Percentiles rank a stretch among this genome's conserved stretches.
Evolutionary conservation across 2,888 invertebrate genomes (phyloP).

Genomic region (Tipula unca): DNA sequence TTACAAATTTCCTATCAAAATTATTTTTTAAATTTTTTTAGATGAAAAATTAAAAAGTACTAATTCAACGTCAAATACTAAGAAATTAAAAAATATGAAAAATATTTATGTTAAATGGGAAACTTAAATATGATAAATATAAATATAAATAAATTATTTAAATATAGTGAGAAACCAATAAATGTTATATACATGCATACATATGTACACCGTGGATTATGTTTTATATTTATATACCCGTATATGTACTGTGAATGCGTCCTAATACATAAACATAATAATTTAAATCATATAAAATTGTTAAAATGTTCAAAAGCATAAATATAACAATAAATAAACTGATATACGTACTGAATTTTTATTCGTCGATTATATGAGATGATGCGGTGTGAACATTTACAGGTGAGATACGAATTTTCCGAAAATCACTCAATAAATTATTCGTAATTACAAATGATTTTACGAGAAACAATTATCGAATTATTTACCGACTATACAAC

Average conservation of each 20-base stretch:
- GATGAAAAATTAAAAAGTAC: slow-evolving; percentile 8
- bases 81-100: not conserved
- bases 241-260: not conserved
- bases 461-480: not conserved
- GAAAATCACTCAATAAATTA: not conserved
- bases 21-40: slow-evolving; percentile 26
- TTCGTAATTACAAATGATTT: not conserved
- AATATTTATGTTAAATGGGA: not conserved
- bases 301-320: not conserved
- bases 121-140: not conserved
- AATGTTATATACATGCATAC: not conserved
- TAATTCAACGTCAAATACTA: not conserved
- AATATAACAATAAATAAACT: not conserved
- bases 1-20: not conserved
- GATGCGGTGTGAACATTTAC: not conserved
- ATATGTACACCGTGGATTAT: too few relatives aligned
- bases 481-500: too few relatives aligned
- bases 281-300: not conserved
- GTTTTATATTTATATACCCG: not conserved
- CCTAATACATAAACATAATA: not conserved
- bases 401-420: not conserved
- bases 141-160: too few relatives aligned
- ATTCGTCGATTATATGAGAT: not conserved
- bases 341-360: not conserved
- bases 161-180: not conserved